Evolutionary conservation across 2,113 vertebrate species (phyloP).

Genomic region (Macrotus californicus): DNA sequence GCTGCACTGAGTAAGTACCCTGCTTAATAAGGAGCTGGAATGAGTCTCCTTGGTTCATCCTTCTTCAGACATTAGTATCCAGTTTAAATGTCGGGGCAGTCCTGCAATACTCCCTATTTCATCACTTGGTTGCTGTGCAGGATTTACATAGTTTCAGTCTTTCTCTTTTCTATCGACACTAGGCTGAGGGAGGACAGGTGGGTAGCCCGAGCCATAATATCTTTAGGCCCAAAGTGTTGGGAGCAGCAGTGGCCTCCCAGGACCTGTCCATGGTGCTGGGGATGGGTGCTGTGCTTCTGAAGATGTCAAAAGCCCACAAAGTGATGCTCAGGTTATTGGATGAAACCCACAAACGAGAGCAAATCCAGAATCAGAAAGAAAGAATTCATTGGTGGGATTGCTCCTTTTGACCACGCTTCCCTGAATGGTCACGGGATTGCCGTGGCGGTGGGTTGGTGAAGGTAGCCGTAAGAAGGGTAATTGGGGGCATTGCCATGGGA

Average conservation of each 20-base stretch:
- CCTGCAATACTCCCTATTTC: neutral
- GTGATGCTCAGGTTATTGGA: neutral
- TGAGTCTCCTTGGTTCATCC: neutral
- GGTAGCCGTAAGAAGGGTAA: rapidly evolving
- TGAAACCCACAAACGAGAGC: neutral
- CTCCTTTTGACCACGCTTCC: neutral
- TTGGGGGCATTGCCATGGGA: neutral
- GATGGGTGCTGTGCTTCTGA: neutral
- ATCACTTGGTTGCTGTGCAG: neutral
- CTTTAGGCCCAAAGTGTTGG: neutral
- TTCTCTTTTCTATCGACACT: neutral
- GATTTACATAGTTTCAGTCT: neutral
- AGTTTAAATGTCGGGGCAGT: too few species aligned
- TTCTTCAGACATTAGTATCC: neutral
- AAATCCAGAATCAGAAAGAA: neutral
- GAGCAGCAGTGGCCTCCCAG: neutral
- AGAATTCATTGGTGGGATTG: neutral
- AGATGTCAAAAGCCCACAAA: neutral
- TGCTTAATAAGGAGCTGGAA: neutral
- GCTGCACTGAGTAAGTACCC: neutral
- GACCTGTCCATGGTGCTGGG: neutral
- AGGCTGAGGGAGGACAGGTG: neutral
- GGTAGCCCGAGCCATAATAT: neutral
- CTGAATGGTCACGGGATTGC: neutral
- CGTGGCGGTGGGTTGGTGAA: neutral